These are phyloP conservation scores for Sebastes nivosus DNA, from an alignment of 2,797 vertebrate genomes.

Conservation along the genomic window DNA sequence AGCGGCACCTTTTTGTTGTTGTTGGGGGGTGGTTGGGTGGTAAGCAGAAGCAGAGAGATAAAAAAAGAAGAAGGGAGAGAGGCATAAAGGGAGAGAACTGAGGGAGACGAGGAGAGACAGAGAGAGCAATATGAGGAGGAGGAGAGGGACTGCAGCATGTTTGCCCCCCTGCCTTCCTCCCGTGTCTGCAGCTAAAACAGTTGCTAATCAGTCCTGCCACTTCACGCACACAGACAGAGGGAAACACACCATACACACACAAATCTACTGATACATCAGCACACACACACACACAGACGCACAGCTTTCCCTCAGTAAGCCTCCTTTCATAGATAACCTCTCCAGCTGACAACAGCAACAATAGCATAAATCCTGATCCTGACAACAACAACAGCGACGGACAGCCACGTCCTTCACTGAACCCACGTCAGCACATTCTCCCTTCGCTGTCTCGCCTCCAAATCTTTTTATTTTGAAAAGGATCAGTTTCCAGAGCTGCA, in stretches of 20 bases:
- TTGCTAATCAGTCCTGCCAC: conserved; percentile 37
- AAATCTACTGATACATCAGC: conserved; percentile 27
- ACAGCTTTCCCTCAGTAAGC: conserved; percentile 49
- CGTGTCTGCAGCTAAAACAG: conserved; percentile 35
- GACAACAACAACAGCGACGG: conserved; percentile 38
- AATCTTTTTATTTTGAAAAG: conserved; percentile 5
- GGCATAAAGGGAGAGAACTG: conserved; percentile 18
- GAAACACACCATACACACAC: not conserved
- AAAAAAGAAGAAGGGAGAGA: conserved; percentile 4
- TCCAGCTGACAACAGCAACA: conserved; percentile 57
- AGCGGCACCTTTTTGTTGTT: conserved; percentile 46
- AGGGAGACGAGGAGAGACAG: conserved; percentile 2
- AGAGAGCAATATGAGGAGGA: not conserved
- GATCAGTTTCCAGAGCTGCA: conserved; percentile 19
- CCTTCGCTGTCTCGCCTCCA: not conserved
- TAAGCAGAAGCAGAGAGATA: not conserved
- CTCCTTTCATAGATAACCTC: conserved; percentile 60
- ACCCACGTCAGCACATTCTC: conserved; percentile 46
- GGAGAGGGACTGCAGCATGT: conserved; percentile 34
- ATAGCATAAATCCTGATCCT: conserved; percentile 55
- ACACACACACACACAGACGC: not conserved
- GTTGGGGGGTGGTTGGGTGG: not conserved
- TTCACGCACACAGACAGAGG: not conserved
- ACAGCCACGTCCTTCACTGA: conserved; percentile 49
- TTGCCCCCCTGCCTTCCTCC: conserved; percentile 23